phyloP scores from a whole-genome alignment of 2,888 invertebrate genomes.

The Latrodectus elegans region DNA sequence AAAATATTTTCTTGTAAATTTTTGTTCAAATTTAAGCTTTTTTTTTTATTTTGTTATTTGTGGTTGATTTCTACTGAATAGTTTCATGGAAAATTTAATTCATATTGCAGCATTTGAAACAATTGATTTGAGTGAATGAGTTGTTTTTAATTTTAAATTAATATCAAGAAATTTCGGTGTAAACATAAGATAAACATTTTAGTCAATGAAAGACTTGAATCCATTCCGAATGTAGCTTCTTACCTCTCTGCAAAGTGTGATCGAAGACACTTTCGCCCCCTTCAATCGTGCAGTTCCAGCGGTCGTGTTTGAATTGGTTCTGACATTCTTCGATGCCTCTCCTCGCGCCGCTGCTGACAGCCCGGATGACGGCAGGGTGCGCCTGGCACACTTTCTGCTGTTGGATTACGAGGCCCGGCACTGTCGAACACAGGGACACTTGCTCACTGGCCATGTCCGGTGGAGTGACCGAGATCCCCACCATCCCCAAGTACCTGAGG shows the following conservation, averaged over 20 bases:
- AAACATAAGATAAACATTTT: no score
- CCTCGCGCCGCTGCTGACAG: constrained; percentile 78
- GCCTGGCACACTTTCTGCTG: constrained; percentile 77
- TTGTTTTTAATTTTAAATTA: no score
- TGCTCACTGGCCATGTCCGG: constrained; percentile 66
- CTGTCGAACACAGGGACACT: constrained; percentile 73
- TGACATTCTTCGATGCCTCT: constrained; percentile 79
- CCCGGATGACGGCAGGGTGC: constrained; percentile 77
- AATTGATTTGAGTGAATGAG: no score
- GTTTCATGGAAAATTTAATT: no score
- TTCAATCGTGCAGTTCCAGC: constrained; percentile 79
- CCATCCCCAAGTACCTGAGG: constrained; percentile 73
- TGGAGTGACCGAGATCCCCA: constrained; percentile 72
- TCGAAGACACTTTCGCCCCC: constrained; percentile 77
- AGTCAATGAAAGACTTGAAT: no score
- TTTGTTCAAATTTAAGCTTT: no score
- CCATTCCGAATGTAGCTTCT: constrained; percentile 48
- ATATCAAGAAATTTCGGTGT: no score
- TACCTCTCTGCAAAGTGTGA: constrained; percentile 77
- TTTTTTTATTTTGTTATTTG: no score
- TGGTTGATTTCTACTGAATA: no score
- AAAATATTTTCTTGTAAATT: no score
- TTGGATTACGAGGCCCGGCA: constrained; percentile 74
- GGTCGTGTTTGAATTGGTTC: constrained; percentile 78
- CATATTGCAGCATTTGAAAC: no score